Base-by-base conservation (phyloP, 2,113 vertebrate genomes). In the Megaptera novaeangliae region DNA sequence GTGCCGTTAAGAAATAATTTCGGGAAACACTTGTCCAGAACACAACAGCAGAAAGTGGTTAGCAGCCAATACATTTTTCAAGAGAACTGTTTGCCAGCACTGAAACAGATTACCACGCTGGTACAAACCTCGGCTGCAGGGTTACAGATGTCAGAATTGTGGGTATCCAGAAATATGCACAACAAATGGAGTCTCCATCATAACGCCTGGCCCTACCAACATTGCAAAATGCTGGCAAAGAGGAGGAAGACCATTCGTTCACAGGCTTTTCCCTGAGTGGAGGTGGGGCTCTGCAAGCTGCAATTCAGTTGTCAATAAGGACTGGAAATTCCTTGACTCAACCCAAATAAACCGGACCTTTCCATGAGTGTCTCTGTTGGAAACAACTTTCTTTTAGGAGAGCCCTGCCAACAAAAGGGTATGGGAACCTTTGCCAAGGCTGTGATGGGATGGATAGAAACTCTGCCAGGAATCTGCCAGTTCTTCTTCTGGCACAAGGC, bases 1-100 rank as follows among this genome's bases (percentile, higher is more conserved):
- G 96, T 90, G 77, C 86, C 92, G 46, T 98, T 98, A 98, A 97
- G 98, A 98, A 98, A 98, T 93, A 97, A 91, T 98, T 98, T 98
- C 97, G 97, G 98, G 97, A 98, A 99, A 98, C 98, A 98, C 98
- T 99, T 98, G 98, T 98, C 98, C 93, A 98, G 98, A 99, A 98
- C 97, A 98, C 97, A 98, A 97, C 80, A 97, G 97, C 94, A 98
- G 71, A 94, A 96, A 98, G 71, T 39, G 80, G 66, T 98, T 69
- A 97, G 96, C 95, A 97, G 98, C 98, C 91, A 97, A 96, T 74
- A 55, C 93, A 91, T 97, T 89, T 87, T 98, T 92, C 94, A 94
- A 97, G 97, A 96, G 66, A 98, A 98, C 97, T 92, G 80, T 81
- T 91, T 98, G 98, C 97, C 94, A 91, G 90, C 12, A 0, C 87